phyloP scores from a whole-genome alignment of 1,140 invertebrate species.

The Holotrichia oblita region DNA sequence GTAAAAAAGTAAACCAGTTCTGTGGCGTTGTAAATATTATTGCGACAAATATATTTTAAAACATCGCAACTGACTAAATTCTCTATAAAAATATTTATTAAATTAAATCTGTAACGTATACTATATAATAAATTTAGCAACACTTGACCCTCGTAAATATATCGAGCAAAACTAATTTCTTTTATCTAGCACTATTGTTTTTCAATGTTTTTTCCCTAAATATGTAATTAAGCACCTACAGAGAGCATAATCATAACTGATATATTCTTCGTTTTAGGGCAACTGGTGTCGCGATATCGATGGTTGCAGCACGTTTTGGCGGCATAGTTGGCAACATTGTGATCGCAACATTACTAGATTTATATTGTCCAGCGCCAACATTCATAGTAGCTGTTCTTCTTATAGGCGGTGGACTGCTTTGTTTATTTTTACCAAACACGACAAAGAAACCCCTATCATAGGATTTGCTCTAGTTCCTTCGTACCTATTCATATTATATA shows the following conservation, averaged over 20 bases:
- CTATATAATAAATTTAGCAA: too few species aligned
- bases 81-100: too few species aligned
- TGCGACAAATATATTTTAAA: too few species aligned
- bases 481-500: constrained; percentile 7
- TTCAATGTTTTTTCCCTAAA: too few species aligned
- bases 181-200: too few species aligned
- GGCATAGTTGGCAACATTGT: constrained; percentile 89
- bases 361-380: constrained; percentile 84
- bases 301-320: constrained; percentile 84
- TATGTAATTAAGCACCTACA: not conserved
- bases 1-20: too few species aligned
- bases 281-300: constrained; percentile 85
- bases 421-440: constrained; percentile 86
- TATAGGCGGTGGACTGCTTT: constrained; percentile 83
- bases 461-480: constrained; percentile 52
- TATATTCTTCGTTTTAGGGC: constrained; percentile 62
- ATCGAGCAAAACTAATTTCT: too few species aligned
- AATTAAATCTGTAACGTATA: too few species aligned
- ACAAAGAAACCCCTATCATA: constrained; percentile 83
- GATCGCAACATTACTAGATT: constrained; percentile 81
- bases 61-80: too few species aligned
- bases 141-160: too few species aligned
- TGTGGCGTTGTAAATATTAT: too few species aligned
- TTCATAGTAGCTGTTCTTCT: constrained; percentile 84
- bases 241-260: not conserved